These are phyloP conservation scores for Oreortyx pictus DNA, from an alignment of 2,797 vertebrate genomes.

Conservation along the genomic window DNA sequence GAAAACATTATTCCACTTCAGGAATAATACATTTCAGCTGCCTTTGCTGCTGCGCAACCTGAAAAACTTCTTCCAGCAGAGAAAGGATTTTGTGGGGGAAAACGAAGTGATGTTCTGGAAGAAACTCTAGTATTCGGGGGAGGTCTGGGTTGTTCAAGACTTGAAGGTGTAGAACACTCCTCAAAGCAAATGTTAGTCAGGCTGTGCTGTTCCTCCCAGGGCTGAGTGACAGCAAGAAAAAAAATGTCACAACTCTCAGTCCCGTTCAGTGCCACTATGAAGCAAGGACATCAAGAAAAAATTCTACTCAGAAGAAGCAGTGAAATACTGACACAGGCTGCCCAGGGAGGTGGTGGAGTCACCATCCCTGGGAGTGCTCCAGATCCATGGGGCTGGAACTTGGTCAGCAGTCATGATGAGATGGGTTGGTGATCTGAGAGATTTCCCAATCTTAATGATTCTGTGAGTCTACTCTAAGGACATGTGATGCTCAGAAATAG, in stretches of 20 bases:
- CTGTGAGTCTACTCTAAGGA: too few relatives aligned
- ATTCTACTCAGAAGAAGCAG: too few relatives aligned
- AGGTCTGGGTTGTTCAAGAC: background rate
- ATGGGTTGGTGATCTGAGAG: too few relatives aligned
- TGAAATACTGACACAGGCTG: too few relatives aligned
- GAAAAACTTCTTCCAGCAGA: slow-evolving; percentile 14
- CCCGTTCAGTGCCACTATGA: background rate
- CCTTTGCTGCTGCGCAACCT: background rate
- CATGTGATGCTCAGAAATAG: rapidly evolving
- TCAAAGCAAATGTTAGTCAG: background rate
- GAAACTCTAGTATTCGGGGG: background rate
- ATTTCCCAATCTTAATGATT: too few relatives aligned
- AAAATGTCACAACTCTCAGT: background rate
- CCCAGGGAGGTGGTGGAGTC: too few relatives aligned
- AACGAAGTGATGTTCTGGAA: background rate
- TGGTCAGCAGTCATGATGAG: too few relatives aligned
- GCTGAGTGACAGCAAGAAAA: background rate
- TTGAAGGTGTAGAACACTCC: background rate
- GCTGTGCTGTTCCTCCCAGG: background rate
- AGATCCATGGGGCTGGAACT: too few relatives aligned
- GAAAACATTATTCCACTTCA: slow-evolving; percentile 63
- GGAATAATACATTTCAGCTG: slow-evolving; percentile 70
- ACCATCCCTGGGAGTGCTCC: too few relatives aligned
- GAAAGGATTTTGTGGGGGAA: background rate
- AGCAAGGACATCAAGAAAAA: background rate